Base-by-base conservation (phyloP, 2,888 invertebrate species). In the Helleia helle region DNA sequence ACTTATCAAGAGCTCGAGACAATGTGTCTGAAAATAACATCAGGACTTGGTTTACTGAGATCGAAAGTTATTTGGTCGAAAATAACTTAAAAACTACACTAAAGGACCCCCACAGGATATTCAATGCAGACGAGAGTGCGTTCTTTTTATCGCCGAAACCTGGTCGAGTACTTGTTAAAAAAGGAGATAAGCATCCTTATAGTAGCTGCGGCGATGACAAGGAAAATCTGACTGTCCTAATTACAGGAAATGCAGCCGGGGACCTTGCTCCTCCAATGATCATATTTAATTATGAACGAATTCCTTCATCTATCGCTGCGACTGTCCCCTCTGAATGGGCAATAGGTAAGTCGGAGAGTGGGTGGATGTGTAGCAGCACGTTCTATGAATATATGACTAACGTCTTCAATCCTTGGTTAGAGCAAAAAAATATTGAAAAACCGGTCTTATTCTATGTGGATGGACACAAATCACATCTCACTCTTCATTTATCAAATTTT, bases 131-230 rank as follows among this genome's bases (percentile, higher is more conserved):
- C 30, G 15, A 31, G 14, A 31, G 30, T n/a, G 30, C 30, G 15
- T 31, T 31, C 31, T 31, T 60, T 46, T 52, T 72, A 15, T 47
- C 47, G 27, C 68, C 69, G 6, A 69, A 70, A 52, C 53, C 52
- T 3, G 51, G 53, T 7, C 56, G 58, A 28, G 68, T 69, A 11
- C 37, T 72, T 6, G 53, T 46, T 2, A 52, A 46, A 47, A 62
- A 57, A 55, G 64, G 59, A 28, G 18, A 38, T n/a, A 38, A 38
- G 38, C 29, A 28, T 28, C 28, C 28, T 11, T 28, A 28, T 11
- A 9, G 5, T 28, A 28, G 28, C 11, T 29, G 38, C 9, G 38
- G 38, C 18, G 46, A 46, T 17, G 43, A 43, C 11, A 48, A 48
- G 25, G 48, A 48, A 22, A 40, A 43, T 25, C 38, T 43, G 3